Percentiles rank a stretch among this genome's conserved stretches.
These are phyloP conservation scores for Sceliomorpha sp. DNA, from an alignment of 2,888 invertebrate genomes.

Conservation along the genomic window DNA sequence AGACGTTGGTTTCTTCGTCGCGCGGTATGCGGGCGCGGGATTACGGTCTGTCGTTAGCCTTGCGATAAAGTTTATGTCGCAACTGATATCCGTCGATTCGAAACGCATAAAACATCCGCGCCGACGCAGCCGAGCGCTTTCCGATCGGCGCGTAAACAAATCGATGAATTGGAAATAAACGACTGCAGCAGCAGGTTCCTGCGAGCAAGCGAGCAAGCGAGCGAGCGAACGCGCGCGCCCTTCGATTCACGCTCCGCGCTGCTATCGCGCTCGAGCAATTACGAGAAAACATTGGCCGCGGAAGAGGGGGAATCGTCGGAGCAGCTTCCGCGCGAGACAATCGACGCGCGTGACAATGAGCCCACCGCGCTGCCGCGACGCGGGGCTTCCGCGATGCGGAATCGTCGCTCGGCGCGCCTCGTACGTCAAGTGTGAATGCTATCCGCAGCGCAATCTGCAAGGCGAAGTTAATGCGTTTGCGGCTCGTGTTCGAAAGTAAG, in stretches of 20 bases:
- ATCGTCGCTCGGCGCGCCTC: conserved; percentile 38
- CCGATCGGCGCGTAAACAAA: conserved; percentile 3
- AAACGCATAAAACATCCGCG: conserved; percentile 68
- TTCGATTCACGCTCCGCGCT: conserved; percentile 6
- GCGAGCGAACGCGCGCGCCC: neutral
- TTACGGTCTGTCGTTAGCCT: conserved; percentile 78
- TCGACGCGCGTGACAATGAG: conserved; percentile 41
- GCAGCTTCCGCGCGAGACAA: conserved; percentile 41
- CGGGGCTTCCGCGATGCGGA: conserved; percentile 43
- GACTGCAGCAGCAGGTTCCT: too few species aligned
- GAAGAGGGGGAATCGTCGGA: conserved; percentile 28
- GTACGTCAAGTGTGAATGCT: conserved; percentile 50
- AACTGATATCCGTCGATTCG: conserved; percentile 72
- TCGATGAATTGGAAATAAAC: conserved; percentile 6
- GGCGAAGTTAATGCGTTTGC: conserved; percentile 20
- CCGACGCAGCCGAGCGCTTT: conserved; percentile 1
- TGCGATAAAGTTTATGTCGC: conserved; percentile 76
- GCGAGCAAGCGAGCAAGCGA: too few species aligned
- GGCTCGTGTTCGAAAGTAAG: conserved; percentile 23
- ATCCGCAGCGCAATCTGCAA: conserved; percentile 32
- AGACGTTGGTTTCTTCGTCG: conserved; percentile 35
- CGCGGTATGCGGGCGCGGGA: conserved; percentile 66
- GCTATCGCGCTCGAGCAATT: conserved; percentile 42
- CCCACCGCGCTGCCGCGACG: conserved; percentile 23
- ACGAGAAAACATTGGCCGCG: conserved; percentile 31